Evolutionary conservation across 2,888 invertebrate species (phyloP), one percentile per base, ranked within the genome.

Genomic region (Aquatica leii): DNA sequence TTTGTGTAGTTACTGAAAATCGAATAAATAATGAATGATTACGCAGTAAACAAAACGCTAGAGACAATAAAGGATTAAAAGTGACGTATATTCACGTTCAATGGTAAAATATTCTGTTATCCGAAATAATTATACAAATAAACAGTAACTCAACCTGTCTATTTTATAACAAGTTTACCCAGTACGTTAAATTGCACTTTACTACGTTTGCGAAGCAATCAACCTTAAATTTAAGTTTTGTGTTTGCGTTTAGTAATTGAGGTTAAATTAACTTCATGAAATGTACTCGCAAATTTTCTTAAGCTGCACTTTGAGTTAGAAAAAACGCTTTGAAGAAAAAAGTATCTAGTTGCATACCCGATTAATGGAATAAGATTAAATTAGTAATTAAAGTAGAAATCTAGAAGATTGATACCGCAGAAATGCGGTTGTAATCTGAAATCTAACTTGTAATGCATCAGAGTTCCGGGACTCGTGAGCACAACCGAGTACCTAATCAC

Each of bases 181-280:
- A 50, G 37, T 21, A 58, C 58, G 50, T 58, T 58, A 58, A 24
- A 58, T 58, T 58, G 51, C 51, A 51, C 50, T 58, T 58, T 58
- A 58, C 31, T 24, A 17, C 51, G 58, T 51, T 58, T 58, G 34
- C 50, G 18, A 9, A 58, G 43, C 12, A 51, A 58, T 58, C 51
- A 58, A 31, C 24, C 17, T 51, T 41, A 51, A 15, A 50, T 51
- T 31, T 40, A 50, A 51, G 50, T 40, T 57, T 50, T 14, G 17
- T 50, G 41, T 50, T 57, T 57, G 15, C 57, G 24, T 12, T 24
- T 12, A 20, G 46, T 20, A 46, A 46, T 46, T 11, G 46, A 9
- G 46, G 46, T 46, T 18, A 18, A 46, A 46, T 46, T 20, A 46
- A 17, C 46, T 46, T 20, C 18, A 20, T 20, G 46, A 11, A 18